phyloP scores from a whole-genome alignment of 2,797 vertebrate genomes.

The Onychomys arenicola region DNA sequence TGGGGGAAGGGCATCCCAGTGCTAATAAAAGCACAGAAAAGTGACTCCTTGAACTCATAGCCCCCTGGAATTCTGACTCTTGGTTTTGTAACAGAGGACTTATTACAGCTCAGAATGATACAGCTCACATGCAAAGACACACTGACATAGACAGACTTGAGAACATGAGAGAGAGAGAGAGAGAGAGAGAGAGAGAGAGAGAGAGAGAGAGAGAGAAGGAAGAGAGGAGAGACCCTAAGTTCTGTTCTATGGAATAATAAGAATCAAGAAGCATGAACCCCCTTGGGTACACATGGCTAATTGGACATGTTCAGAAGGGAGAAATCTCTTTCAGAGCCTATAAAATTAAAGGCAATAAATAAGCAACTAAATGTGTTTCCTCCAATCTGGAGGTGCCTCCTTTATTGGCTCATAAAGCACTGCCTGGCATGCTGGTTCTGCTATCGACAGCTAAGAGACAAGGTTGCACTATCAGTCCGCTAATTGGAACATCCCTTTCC shows the following conservation, averaged over 20 bases:
- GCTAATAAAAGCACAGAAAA: background rate
- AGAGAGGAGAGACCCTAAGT: background rate
- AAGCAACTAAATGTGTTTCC: constrained; percentile 76
- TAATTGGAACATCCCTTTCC: constrained; percentile 79
- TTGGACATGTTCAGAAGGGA: constrained; percentile 63
- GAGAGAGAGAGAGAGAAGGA: background rate
- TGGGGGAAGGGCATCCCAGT: background rate
- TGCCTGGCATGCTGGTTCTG: constrained; percentile 15
- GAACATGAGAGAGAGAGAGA: background rate
- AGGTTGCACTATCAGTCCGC: constrained; percentile 73
- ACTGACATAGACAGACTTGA: background rate
- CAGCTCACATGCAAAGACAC: background rate
- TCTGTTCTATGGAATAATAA: constrained; percentile 30
- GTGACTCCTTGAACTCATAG: background rate
- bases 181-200: no score
- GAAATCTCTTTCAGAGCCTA: constrained; percentile 65
- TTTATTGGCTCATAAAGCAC: constrained; percentile 82
- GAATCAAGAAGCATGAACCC: constrained; percentile 8
- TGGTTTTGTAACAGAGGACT: constrained; percentile 6
- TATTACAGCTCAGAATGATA: background rate
- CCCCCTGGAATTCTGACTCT: background rate
- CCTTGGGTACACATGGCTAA: constrained; percentile 58
- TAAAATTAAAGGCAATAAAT: constrained; percentile 80
- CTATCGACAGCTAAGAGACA: constrained; percentile 73
- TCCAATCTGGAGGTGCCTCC: constrained; percentile 68